phyloP scores from a whole-genome alignment of 2,888 invertebrate species.

The Parascotia fuliginaria region DNA sequence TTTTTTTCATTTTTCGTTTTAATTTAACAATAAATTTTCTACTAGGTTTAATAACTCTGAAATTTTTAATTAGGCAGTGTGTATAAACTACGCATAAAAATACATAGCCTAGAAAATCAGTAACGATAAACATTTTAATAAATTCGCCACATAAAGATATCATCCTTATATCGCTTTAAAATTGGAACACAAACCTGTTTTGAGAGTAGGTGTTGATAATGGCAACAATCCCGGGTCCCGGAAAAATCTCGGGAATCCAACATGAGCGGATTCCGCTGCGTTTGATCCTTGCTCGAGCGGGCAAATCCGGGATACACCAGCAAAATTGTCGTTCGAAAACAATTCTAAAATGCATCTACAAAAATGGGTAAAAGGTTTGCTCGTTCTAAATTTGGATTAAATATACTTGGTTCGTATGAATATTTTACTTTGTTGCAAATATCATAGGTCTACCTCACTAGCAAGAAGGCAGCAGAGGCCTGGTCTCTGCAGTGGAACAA shows the following conservation, averaged over 20 bases:
- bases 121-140: conserved; percentile 2
- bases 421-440: no score
- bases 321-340: conserved; percentile 42
- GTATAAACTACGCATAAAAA: no score
- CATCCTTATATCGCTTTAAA: conserved; percentile 38
- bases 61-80: no score
- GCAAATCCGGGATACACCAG: conserved; percentile 44
- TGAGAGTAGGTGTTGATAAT: conserved; percentile 49
- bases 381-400: not conserved
- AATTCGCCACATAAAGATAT: conserved; percentile 1
- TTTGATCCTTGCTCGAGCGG: conserved; percentile 50
- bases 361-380: conserved; percentile 9
- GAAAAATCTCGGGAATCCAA: conserved; percentile 46
- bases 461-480: no score
- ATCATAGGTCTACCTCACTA: no score
- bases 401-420: not conserved
- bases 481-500: no score
- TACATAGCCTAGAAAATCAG: not conserved
- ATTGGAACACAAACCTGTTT: conserved; percentile 41
- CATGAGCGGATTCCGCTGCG: conserved; percentile 46
- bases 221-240: conserved; percentile 33
- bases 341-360: conserved; percentile 31
- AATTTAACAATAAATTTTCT: no score
- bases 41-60: no score
- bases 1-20: no score